Evolutionary conservation across 1,140 invertebrate species (phyloP), one percentile per base, ranked within the genome.

Genomic region (Aphelinus certus): DNA sequence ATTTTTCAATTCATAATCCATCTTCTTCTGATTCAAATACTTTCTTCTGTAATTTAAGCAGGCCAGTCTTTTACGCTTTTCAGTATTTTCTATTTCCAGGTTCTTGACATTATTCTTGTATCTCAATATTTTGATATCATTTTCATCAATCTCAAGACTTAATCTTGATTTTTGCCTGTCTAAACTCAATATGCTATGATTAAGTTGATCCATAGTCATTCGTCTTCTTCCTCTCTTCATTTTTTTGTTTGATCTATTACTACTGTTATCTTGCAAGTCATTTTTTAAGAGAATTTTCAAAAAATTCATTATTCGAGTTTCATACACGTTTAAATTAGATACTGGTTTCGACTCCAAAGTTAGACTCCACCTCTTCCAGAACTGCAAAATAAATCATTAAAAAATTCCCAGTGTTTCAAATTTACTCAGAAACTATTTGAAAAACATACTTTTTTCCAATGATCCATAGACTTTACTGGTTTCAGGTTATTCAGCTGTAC

Each of bases 381-480:
- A 71, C 60, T 63, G 3, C 63, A 71, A 71, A 51, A n/a, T 56
- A 60, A 71, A 63, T 47, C 9, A 4, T 53, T 53, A 6, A 53
- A 26, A 26, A 53, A 53, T 53, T 4, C 51, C 9, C 9, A 53
- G 4, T 53, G 51, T 6, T 6, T 53, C 9, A 53, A 53, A 9
- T 53, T 53, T 53, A 4, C 9, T 53, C 4, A 53, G 51, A 53
- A 9, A 53, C 51, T 53, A 53, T 9, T 53, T 53, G 4, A 6
- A 6, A 51, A 43, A 43, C 51, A n/a, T 71, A 71, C 70, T 46
- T 26, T 53, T 71, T 71, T 71, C 70, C 70, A 71, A 10, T n/a
- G n/a, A 55, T 55, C 49, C 10, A 46, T 1, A n/a, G 49, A 4
- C 51, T 64, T 71, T 46, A 45, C 61, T 3, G 70, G 70, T 47